Evolutionary conservation across 2,888 invertebrate species (phyloP).

Genomic region (Toxonevra muliebris): DNA sequence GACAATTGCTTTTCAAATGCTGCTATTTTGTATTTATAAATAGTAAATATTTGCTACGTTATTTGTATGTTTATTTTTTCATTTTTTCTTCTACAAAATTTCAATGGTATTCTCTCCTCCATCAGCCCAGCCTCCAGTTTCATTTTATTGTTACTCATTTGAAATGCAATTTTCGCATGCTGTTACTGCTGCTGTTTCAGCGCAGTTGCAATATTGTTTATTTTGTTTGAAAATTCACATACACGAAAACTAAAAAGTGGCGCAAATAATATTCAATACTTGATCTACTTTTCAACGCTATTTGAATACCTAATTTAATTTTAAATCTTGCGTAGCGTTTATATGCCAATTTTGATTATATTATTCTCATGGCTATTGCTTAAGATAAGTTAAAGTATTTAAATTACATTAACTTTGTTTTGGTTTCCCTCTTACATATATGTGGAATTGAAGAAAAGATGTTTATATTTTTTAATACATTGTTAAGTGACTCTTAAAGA

Average conservation of each 20-base stretch:
- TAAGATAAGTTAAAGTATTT: no score
- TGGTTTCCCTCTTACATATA: no score
- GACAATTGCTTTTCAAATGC: no score
- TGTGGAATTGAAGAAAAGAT: no score
- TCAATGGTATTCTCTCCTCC: no score
- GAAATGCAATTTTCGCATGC: neutral
- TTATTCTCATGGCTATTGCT: constrained; percentile 7
- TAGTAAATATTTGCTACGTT: no score
- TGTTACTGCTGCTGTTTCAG: neutral
- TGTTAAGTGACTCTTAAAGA: neutral
- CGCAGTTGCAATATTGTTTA: neutral
- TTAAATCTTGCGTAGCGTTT: neutral
- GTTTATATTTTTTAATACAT: no score
- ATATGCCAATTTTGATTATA: neutral
- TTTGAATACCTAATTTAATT: constrained; percentile 35
- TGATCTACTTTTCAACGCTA: constrained; percentile 41
- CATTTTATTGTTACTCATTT: neutral
- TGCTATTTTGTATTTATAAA: no score
- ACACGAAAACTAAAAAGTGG: constrained; percentile 32
- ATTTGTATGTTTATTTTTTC: no score
- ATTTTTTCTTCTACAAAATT: no score
- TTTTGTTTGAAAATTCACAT: neutral
- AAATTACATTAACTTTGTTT: no score
- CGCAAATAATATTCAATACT: constrained; percentile 43
- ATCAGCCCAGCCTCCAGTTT: neutral